Evolutionary conservation across 1,140 invertebrate species (phyloP), one percentile per base, ranked within the genome.

Genomic region (Hypothenemus hampei): DNA sequence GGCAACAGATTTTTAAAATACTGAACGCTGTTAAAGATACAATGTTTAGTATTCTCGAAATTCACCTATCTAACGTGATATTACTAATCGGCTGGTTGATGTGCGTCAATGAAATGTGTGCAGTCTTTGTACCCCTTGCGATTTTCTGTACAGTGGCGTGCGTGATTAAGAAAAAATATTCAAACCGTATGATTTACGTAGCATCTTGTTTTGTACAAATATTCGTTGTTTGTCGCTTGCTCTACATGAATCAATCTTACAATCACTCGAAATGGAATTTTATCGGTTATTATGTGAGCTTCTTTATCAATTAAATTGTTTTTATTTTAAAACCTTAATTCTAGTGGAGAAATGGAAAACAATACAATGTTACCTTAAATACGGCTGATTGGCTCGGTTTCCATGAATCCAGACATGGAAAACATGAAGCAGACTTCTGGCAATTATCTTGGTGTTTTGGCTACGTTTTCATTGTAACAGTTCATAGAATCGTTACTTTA

Each of bases 201-300:
- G 16, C 45, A 10, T 44, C 40, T 4, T 26, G 37, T 20, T 18
- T 41, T 19, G 24, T 43, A 4, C 49, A 41, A 20, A 4, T 52
- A 6, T 24, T 53, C 4, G 36, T 53, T 13, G 10, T 53, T n/a
- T 10, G 15, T 11, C 4, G 50, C 13, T 13, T 45, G 26, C 10
- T 53, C 4, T 45, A 53, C 22, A 53, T 45, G 50, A 15, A 22
- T 20, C 29, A 5, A 0, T 35, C 35, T 20, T 10, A 8, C 5
- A 1, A 43, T 3, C 50, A 53, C 21, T 1, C 33, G 0, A 29
- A 35, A 15, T 53, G 41, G 40, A 21, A 53, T 23, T 44, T 18
- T 44, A 31, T 53, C 8, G 40, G 50, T 2, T n/a, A 53, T 15
- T 53, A 53, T 31, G 50, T 53, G 22, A 31, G 49, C 31, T 3